Evolutionary conservation across 2,797 vertebrate species (phyloP).

Genomic region (Semaprochilodus insignis): DNA sequence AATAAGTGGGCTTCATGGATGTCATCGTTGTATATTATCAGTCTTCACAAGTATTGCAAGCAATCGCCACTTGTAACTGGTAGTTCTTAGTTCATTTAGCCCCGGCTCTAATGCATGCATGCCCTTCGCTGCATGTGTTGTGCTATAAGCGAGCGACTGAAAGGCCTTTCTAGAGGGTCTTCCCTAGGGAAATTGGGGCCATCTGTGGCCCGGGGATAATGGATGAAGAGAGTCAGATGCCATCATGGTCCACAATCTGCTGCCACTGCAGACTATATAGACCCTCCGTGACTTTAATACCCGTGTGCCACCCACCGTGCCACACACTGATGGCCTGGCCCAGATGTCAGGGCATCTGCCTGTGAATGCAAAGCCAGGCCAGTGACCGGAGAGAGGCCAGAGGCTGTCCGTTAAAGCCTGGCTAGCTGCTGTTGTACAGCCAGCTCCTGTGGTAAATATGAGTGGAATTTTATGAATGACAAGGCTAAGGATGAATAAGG

Average conservation of each 20-base stretch:
- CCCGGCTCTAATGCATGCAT: conserved; percentile 18
- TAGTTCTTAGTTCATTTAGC: not conserved
- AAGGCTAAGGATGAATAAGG: not conserved
- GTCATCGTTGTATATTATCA: conserved; percentile 20
- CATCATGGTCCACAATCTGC: conserved; percentile 71
- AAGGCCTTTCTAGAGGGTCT: conserved; percentile 50
- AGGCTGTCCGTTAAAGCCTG: conserved; percentile 18
- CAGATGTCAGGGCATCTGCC: conserved; percentile 73
- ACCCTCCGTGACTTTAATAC: conserved; percentile 47
- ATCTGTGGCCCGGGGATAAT: conserved; percentile 67
- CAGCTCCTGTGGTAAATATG: not conserved
- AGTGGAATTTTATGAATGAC: not conserved
- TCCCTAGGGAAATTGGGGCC: conserved; percentile 61
- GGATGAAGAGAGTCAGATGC: conserved; percentile 67
- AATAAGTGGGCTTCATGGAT: conserved; percentile 4
- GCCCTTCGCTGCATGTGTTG: conserved; percentile 30
- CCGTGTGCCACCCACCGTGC: conserved; percentile 40
- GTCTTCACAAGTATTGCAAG: not conserved
- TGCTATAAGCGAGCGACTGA: conserved; percentile 20
- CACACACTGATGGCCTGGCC: conserved; percentile 52
- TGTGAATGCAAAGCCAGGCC: conserved; percentile 44
- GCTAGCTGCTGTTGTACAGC: not conserved
- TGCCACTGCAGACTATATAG: conserved; percentile 52
- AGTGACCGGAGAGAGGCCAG: conserved; percentile 29
- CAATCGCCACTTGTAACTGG: not conserved